Conservation (phyloP, 2,888 invertebrate species). For the Ptilodon capucinus region DNA sequence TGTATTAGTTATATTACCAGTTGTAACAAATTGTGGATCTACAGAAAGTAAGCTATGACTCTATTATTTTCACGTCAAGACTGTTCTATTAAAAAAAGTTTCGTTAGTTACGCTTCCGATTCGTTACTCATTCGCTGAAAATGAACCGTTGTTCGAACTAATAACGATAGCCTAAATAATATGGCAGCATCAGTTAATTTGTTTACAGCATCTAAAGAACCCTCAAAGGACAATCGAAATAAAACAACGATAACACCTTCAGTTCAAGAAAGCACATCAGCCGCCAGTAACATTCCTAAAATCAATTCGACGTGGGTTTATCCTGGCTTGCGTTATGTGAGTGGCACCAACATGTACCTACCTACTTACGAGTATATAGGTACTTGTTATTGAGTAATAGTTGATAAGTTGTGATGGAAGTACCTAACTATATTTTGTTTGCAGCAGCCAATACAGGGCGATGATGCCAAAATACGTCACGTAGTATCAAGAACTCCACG, state of each 20-base stretch:
- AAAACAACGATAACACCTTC: background rate
- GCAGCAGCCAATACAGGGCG: constrained; percentile 7
- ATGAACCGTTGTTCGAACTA: no score
- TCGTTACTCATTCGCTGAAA: no score
- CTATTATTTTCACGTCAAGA: no score
- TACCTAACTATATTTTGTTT: constrained; percentile 5
- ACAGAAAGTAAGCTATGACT: constrained; percentile 27
- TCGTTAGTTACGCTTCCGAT: no score
- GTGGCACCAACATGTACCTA: constrained; percentile 9
- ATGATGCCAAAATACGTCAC: constrained; percentile 5
- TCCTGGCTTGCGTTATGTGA: constrained; percentile 36
- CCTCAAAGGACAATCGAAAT: background rate
- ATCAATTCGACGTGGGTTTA: constrained; percentile 41
- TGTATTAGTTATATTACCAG: constrained; percentile 16
- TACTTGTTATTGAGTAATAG: no score
- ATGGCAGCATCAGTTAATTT: no score
- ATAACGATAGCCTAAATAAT: no score
- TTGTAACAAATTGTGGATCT: constrained; percentile 14
- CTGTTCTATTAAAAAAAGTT: no score
- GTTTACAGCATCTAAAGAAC: background rate
- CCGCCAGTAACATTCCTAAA: constrained; percentile 23
- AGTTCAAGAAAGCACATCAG: background rate
- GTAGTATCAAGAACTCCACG: constrained; percentile 30
- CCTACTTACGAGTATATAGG: no score
- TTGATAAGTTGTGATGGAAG: no score